Evolutionary conservation across 2,797 vertebrate species (phyloP).

Genomic region (Microcaecilia unicolor): DNA sequence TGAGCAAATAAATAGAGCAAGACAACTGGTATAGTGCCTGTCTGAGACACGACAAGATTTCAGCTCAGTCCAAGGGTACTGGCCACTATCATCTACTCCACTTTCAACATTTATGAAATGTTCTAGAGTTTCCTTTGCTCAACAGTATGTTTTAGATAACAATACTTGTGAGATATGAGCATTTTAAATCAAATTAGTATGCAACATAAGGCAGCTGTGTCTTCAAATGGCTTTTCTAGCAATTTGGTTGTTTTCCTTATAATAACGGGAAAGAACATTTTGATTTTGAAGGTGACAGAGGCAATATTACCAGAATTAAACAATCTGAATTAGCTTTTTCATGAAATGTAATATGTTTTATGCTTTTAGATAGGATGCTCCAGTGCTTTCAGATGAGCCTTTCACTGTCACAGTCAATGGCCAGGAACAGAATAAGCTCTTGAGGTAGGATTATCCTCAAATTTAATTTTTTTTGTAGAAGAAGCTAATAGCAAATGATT

Average conservation of each 20-base stretch:
- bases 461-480: constrained; percentile 68
- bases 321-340: constrained; percentile 78
- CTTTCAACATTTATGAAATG: constrained; percentile 20
- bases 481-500: constrained; percentile 76
- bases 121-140: constrained; percentile 48
- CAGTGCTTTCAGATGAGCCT: constrained; percentile 72
- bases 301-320: constrained; percentile 80
- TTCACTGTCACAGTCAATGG: constrained; percentile 75
- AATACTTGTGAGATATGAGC: constrained; percentile 55
- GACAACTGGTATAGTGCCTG: constrained; percentile 43
- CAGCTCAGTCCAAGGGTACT: constrained; percentile 32
- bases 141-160: constrained; percentile 48
- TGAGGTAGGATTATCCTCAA: constrained; percentile 78
- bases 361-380: constrained; percentile 73
- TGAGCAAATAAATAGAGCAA: constrained; percentile 58
- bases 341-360: constrained; percentile 81
- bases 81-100: constrained; percentile 17
- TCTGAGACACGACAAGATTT: constrained; percentile 35
- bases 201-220: constrained; percentile 74
- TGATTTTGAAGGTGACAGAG: constrained; percentile 81
- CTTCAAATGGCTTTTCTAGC: constrained; percentile 77
- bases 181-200: constrained; percentile 76
- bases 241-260: constrained; percentile 80
- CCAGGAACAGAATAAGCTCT: constrained; percentile 79
- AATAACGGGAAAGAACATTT: constrained; percentile 79